These are phyloP conservation scores for Elephas maximus DNA, from an alignment of 2,113 vertebrate species.

Conservation along the genomic window DNA sequence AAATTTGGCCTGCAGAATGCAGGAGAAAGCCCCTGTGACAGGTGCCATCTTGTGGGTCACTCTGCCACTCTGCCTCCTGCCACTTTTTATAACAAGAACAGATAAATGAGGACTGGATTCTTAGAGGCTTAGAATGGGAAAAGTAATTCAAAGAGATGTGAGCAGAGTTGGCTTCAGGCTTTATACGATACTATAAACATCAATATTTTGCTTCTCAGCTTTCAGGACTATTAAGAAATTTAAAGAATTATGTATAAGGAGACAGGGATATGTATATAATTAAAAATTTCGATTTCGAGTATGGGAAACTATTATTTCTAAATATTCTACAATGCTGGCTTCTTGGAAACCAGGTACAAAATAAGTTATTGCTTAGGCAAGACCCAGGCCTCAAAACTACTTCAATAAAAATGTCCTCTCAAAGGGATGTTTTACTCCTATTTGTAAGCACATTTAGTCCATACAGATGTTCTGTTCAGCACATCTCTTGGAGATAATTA, in stretches of 20 bases:
- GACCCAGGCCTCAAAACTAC: conserved; percentile 65
- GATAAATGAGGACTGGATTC: conserved; percentile 88
- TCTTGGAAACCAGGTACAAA: conserved; percentile 83
- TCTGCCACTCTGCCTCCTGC: conserved; percentile 98
- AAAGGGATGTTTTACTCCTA: conserved; percentile 66
- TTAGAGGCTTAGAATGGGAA: conserved; percentile 84
- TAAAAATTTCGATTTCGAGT: conserved; percentile 73
- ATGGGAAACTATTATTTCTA: conserved; percentile 71
- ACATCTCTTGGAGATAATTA: conserved; percentile 16
- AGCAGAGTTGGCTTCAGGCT: conserved; percentile 84
- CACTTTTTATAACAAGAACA: conserved; percentile 96
- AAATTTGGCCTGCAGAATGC: conserved; percentile 99
- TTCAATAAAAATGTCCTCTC: conserved; percentile 82
- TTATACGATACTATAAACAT: conserved; percentile 83
- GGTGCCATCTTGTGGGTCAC: conserved; percentile 99
- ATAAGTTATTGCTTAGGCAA: conserved; percentile 77
- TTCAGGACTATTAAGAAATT: conserved; percentile 80
- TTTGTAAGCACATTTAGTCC: not conserved
- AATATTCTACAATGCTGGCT: conserved; percentile 72
- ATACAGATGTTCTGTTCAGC: not conserved
- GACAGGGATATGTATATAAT: conserved; percentile 65
- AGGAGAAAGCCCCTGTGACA: conserved; percentile 97
- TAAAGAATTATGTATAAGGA: conserved; percentile 62
- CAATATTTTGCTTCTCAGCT: conserved; percentile 77
- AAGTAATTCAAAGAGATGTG: conserved; percentile 90